A percentile compares a stretch with the other conserved stretches of the same genome.
phyloP scores from a whole-genome alignment of 37 sponge, comb jelly and placozoan genomes.

The Oscarella lobularis region DNA sequence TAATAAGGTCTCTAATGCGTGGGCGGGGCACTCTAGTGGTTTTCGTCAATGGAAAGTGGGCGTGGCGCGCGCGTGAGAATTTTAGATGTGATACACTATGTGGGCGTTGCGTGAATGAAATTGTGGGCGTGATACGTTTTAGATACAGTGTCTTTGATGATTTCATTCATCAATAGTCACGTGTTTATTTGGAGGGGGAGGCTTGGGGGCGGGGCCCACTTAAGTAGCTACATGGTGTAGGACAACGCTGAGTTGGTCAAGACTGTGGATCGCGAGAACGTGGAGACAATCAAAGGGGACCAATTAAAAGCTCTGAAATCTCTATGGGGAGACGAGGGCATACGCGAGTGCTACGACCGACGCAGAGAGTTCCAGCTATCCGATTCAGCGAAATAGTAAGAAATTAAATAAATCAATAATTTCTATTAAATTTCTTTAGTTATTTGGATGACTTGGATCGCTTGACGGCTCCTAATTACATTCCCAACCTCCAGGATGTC shows the following conservation, averaged over 20 bases:
- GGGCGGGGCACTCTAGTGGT: not conserved
- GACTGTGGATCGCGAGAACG: conserved; percentile 6
- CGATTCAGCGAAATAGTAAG: conserved; percentile 94
- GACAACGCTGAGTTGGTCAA: not conserved
- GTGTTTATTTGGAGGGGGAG: too few species aligned
- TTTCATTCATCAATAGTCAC: too few species aligned
- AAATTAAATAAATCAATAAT: not conserved
- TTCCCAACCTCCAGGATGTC: conserved; percentile 77
- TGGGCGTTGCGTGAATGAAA: too few species aligned
- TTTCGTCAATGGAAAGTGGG: too few species aligned
- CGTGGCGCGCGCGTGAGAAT: too few species aligned
- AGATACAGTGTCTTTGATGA: too few species aligned
- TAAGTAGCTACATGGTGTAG: too few species aligned
- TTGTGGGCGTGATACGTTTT: too few species aligned
- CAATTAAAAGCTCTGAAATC: conserved; percentile 17
- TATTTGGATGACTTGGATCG: conserved; percentile 83
- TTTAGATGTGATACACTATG: too few species aligned
- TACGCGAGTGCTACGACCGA: conserved; percentile 69
- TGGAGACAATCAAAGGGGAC: conserved; percentile 4
- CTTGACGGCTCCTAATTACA: conserved; percentile 31
- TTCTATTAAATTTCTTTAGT: conserved; percentile 21
- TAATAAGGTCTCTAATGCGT: not conserved
- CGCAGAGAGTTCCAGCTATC: conserved; percentile 88
- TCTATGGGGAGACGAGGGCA: conserved; percentile 59
- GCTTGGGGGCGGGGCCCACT: too few species aligned